Evolutionary conservation across 2,797 vertebrate species (phyloP).

Genomic region (Danio choprae): DNA sequence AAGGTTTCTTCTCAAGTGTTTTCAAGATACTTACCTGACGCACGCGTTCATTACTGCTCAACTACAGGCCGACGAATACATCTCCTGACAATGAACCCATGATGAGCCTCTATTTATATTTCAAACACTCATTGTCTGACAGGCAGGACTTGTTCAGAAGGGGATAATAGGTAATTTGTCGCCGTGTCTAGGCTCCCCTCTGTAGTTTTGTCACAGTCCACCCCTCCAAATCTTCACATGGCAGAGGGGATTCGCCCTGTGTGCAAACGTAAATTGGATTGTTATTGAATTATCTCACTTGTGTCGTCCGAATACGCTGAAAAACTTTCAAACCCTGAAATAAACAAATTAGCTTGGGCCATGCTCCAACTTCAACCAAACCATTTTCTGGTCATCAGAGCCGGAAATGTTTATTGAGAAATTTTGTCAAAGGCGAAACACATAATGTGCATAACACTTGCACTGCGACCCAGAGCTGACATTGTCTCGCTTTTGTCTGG

Average conservation of each 20-base stretch:
- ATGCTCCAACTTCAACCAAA: conserved; percentile 10
- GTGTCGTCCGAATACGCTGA: conserved; percentile 12
- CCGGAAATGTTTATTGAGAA: conserved; percentile 13
- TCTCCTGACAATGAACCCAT: conserved; percentile 25
- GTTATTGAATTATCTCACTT: conserved; percentile 44
- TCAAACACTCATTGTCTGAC: conserved; percentile 16
- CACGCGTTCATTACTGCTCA: conserved; percentile 10
- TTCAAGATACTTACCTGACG: neutral
- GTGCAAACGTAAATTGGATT: conserved; percentile 32
- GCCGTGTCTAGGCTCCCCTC: neutral
- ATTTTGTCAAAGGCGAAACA: neutral
- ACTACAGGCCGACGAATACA: neutral
- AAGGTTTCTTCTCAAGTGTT: conserved; percentile 6
- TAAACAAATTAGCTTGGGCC: conserved; percentile 38
- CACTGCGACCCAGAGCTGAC: conserved; percentile 30
- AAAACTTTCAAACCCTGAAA: conserved; percentile 37
- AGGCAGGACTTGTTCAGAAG: conserved; percentile 25
- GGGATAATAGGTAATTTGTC: conserved; percentile 33
- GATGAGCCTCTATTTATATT: conserved; percentile 30
- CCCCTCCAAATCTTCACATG: conserved; percentile 38
- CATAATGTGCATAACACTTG: neutral
- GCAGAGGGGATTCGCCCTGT: neutral
- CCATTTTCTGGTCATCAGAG: conserved; percentile 32
- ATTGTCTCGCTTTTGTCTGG: neutral
- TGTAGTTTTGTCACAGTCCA: conserved; percentile 41